These are phyloP conservation scores for Tillus elongatus DNA, from an alignment of 2,888 invertebrate genomes.

Conservation along the genomic window DNA sequence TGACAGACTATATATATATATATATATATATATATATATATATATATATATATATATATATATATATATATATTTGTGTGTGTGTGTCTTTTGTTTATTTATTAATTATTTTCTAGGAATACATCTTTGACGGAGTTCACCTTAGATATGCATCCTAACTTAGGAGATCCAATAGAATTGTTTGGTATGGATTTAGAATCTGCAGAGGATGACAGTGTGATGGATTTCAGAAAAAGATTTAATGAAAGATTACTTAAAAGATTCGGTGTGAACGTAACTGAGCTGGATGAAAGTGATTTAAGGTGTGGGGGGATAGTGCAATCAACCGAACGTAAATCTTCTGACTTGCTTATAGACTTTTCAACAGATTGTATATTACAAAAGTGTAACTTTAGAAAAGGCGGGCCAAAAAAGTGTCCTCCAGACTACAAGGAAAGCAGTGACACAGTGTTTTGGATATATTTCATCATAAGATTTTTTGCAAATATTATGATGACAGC, in stretches of 20 bases:
- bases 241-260: slow-evolving; percentile 53
- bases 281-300: slow-evolving; percentile 63
- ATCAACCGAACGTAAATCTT: slow-evolving; percentile 56
- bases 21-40: too few relatives aligned
- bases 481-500: slow-evolving; percentile 76
- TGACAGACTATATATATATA: too few relatives aligned
- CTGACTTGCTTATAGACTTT: slow-evolving; percentile 49
- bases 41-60: too few relatives aligned
- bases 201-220: slow-evolving; percentile 65
- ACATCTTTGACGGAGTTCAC: slow-evolving; percentile 27
- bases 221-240: slow-evolving; percentile 64
- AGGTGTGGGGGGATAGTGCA: slow-evolving; percentile 66
- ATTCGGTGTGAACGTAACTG: slow-evolving; percentile 64
- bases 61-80: too few relatives aligned
- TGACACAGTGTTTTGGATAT: slow-evolving; percentile 72
- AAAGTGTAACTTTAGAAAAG: slow-evolving; percentile 63
- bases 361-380: slow-evolving; percentile 68
- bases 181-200: slow-evolving; percentile 66
- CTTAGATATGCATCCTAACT: slow-evolving; percentile 60
- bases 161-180: slow-evolving; percentile 66
- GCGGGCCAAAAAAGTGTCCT: slow-evolving; percentile 69
- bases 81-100: too few relatives aligned
- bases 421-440: slow-evolving; percentile 72
- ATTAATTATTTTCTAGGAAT: slow-evolving; percentile 22
- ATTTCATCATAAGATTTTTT: slow-evolving; percentile 68